phyloP scores from a whole-genome alignment of 2,113 vertebrate species.

The Morone chrysops region DNA sequence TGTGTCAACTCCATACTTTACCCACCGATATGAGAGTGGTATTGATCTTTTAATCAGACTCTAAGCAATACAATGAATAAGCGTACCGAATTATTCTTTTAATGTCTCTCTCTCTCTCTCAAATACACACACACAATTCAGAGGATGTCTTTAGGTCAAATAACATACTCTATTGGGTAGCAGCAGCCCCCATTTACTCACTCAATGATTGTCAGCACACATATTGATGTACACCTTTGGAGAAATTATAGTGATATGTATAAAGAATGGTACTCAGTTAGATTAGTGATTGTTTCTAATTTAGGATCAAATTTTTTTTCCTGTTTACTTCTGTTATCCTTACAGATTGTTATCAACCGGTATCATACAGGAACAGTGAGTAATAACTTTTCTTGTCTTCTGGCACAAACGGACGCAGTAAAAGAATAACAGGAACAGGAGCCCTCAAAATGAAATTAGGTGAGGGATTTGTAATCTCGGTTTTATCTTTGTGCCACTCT shows the following conservation, averaged over 20 bases:
- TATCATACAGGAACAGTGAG: neutral
- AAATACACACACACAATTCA: conserved; percentile 15
- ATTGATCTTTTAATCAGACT: neutral
- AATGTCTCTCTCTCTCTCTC: conserved; percentile 7
- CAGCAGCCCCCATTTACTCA: conserved; percentile 10
- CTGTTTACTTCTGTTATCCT: neutral
- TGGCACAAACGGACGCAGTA: neutral
- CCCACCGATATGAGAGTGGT: neutral
- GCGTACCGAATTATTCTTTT: neutral
- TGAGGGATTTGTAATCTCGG: neutral
- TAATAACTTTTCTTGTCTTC: too few species aligned
- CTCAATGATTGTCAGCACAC: conserved; percentile 79
- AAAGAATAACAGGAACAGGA: conserved; percentile 29
- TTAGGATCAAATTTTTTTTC: conserved; percentile 10
- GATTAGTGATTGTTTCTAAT: conserved; percentile 2
- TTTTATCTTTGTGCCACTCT: conserved; percentile 24
- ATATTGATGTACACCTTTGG: conserved; percentile 60
- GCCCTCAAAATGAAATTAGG: conserved; percentile 52
- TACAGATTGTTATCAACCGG: neutral
- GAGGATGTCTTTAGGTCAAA: conserved; percentile 48
- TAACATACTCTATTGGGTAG: conserved; percentile 17
- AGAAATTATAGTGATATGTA: conserved; percentile 55
- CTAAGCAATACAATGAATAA: neutral
- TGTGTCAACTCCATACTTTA: neutral
- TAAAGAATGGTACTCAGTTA: conserved; percentile 13